Evolutionary conservation across 2,113 vertebrate genomes (phyloP).

Genomic region (Osmerus eperlanus): DNA sequence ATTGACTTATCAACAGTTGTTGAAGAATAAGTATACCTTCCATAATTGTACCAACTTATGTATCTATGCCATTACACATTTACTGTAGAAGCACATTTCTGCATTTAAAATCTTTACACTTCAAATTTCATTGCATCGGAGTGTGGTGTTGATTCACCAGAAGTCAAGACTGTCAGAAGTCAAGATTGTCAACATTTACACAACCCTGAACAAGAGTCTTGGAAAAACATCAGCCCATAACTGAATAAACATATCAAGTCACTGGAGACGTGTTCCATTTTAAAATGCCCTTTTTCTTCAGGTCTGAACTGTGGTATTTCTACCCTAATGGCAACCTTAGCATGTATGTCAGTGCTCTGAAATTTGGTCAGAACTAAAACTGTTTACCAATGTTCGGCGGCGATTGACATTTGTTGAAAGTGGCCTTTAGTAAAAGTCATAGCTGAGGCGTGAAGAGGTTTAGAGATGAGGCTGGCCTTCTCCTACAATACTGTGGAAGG

Average conservation of each 20-base stretch:
- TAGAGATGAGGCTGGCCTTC: conserved; percentile 60
- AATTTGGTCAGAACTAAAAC: conserved; percentile 69
- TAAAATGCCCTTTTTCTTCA: conserved; percentile 59
- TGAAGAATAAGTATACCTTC: too few relatives aligned
- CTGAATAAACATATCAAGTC: not conserved
- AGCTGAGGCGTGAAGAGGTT: conserved; percentile 64
- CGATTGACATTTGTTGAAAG: conserved; percentile 73
- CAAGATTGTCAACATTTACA: not conserved
- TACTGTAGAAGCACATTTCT: too few relatives aligned
- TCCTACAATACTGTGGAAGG: not conserved
- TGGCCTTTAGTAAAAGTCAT: conserved; percentile 76
- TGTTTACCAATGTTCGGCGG: conserved; percentile 69
- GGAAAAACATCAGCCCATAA: not conserved
- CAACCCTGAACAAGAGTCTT: not conserved
- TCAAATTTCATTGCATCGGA: too few relatives aligned
- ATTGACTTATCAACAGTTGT: too few relatives aligned
- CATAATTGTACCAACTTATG: too few relatives aligned
- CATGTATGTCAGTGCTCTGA: conserved; percentile 50
- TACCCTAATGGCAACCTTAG: conserved; percentile 45
- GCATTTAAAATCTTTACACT: too few relatives aligned
- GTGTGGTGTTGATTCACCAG: too few relatives aligned
- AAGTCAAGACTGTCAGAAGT: too few relatives aligned
- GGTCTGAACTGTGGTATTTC: conserved; percentile 50
- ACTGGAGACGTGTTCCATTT: conserved; percentile 56
- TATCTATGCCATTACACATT: too few relatives aligned